Conservation (phyloP, 2,888 invertebrate species). For the Galerucella calmariensis region DNA sequence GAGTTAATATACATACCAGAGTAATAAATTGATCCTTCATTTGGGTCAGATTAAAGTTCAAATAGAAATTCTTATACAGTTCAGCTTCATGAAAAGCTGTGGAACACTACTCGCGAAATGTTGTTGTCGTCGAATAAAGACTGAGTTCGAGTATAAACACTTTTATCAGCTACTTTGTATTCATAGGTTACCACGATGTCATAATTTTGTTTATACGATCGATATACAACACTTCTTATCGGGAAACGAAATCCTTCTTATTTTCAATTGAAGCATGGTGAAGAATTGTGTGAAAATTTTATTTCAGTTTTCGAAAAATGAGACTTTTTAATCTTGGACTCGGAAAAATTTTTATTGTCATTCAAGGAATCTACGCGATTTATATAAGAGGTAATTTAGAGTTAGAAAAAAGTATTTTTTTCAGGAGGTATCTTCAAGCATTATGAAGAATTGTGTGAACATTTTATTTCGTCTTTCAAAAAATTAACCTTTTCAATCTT, state of each 20-base stretch:
- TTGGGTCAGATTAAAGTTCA: neutral
- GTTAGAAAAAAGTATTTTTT: no score
- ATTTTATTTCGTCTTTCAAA: no score
- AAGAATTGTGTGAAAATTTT: slow-evolving; percentile 53
- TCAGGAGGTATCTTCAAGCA: no score
- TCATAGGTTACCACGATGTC: slow-evolving; percentile 50
- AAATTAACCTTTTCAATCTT: no score
- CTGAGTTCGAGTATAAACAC: slow-evolving; percentile 10
- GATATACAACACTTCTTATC: slow-evolving; percentile 60
- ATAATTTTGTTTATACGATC: slow-evolving; percentile 63
- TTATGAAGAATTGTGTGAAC: no score
- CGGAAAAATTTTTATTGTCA: no score
- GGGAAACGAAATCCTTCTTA: slow-evolving; percentile 53
- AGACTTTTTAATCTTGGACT: no score
- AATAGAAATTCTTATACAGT: slow-evolving; percentile 7
- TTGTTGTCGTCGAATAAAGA: neutral
- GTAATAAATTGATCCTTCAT: no score
- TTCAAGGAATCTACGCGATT: no score
- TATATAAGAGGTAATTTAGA: no score
- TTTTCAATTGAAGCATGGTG: slow-evolving; percentile 54
- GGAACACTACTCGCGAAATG: slow-evolving; percentile 2
- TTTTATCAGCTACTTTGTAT: slow-evolving; percentile 26
- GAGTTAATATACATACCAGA: neutral
- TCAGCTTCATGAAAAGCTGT: slow-evolving; percentile 9
- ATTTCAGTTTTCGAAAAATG: slow-evolving; percentile 9